A percentile compares a stretch with the other conserved stretches of the same genome.
Evolutionary conservation across 2,888 invertebrate species (phyloP).

Genomic region (Macrosiphum euphorbiae): DNA sequence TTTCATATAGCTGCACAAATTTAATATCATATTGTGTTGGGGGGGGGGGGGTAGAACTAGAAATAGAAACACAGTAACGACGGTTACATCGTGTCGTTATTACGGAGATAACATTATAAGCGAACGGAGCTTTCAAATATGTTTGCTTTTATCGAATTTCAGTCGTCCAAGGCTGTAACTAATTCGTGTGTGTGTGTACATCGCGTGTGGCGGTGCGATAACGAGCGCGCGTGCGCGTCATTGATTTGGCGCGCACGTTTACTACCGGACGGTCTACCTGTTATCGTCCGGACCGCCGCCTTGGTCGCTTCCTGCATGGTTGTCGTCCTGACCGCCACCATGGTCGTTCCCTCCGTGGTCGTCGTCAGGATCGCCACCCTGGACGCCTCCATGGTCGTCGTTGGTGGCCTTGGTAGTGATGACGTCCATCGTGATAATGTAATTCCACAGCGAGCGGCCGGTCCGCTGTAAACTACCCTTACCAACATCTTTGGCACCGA

Average conservation of each 20-base stretch:
- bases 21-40: not conserved
- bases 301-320: not conserved
- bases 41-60: not conserved
- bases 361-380: not conserved
- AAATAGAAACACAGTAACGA: not conserved
- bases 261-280: not conserved
- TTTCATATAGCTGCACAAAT: not conserved
- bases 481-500: not conserved
- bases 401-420: not conserved
- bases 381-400: not conserved
- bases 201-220: not conserved
- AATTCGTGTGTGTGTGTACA: not conserved
- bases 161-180: not conserved
- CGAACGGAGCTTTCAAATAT: not conserved
- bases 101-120: not conserved
- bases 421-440: not conserved
- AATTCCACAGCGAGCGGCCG: not conserved
- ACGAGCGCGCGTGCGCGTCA: not conserved
- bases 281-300: not conserved
- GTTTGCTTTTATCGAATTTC: not conserved
- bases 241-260: not conserved
- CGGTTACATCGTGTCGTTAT: not conserved
- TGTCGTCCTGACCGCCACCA: not conserved
- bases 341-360: not conserved
- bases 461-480: not conserved